Evolutionary conservation across 2,888 invertebrate genomes (phyloP), one percentile per base, ranked within the genome.

Genomic region (Adineta ricciae): DNA sequence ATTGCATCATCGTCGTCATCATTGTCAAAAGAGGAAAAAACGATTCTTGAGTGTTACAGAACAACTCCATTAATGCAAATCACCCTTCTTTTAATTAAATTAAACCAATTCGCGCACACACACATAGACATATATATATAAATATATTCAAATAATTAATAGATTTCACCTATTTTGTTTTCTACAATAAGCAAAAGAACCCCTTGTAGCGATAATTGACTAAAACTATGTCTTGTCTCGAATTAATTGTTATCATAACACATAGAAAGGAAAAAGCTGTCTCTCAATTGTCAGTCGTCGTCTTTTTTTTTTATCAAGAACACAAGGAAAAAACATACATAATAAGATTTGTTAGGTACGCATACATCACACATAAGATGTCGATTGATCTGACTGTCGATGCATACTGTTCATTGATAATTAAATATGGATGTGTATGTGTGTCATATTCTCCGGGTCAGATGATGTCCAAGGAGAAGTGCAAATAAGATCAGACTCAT

Each of bases 401-500:
- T 64, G 64, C 32, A 64, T 64, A 64, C 64, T 64, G 64, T 64
- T 64, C 64, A 64, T 32, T 64, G 64, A 32, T 64, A 19, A 64
- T 64, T 64, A 19, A 32, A 14, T 27, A 64, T 64, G 32, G 32
- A 27, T 64, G 21, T 21, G 21, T 52, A 21, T 52, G 27, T 64
- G 64, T 64, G 64, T 64, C 64, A 64, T 64, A 64, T 64, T 64
- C 64, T 64, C 7, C 19, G 64, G 32, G 64, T 64, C 64, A 64
- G 32, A 64, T 64, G 64, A 64, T 64, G 64, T 7, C 64, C 64
- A 64, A 64, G 32, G 19, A 64, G 64, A 64, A 64, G 64, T 64
- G 64, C 64, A 64, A 64, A 64, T 64, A 64, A 64, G 32, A 64
- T 64, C 64, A 64, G 32, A 64, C 64, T 64, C 64, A 64, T 64